Evolutionary conservation across 2,888 invertebrate genomes (phyloP).

Genomic region (Pachymerium ferrugineum): DNA sequence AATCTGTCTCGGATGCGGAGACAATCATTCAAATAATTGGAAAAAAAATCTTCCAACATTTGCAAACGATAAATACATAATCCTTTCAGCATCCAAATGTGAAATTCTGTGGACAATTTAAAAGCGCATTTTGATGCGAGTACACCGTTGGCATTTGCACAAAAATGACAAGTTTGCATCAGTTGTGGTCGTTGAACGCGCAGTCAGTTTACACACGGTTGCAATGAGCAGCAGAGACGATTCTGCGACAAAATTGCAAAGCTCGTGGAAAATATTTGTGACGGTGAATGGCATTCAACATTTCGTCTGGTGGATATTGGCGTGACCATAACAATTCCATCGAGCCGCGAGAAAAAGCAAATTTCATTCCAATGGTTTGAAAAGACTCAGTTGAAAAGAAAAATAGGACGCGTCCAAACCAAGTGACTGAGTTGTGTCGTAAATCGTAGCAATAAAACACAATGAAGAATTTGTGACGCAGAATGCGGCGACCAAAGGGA

Average conservation of each 20-base stretch:
- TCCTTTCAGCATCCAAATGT: too few species aligned
- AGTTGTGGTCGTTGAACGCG: too few species aligned
- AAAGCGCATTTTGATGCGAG: too few species aligned
- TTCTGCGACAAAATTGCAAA: neutral
- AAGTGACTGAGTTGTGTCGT: neutral
- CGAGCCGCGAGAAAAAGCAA: neutral
- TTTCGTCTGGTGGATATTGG: neutral
- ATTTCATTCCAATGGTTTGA: constrained; percentile 4
- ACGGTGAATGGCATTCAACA: too few species aligned
- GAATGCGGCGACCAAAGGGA: neutral
- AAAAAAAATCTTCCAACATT: too few species aligned
- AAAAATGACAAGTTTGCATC: too few species aligned
- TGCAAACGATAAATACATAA: too few species aligned
- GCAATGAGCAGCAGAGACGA: too few species aligned
- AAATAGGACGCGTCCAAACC: too few species aligned
- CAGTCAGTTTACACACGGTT: too few species aligned
- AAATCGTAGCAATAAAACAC: neutral
- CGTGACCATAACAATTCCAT: constrained; percentile 10
- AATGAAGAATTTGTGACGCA: constrained; percentile 4
- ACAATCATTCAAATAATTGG: neutral
- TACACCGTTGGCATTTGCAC: too few species aligned
- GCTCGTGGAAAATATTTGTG: neutral
- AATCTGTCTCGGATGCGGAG: neutral
- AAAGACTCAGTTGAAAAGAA: neutral
- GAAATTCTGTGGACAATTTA: too few species aligned